Percentiles rank a stretch among this genome's conserved stretches.
Conservation (phyloP, 2,113 vertebrate species). For the Sylvia atricapilla region DNA sequence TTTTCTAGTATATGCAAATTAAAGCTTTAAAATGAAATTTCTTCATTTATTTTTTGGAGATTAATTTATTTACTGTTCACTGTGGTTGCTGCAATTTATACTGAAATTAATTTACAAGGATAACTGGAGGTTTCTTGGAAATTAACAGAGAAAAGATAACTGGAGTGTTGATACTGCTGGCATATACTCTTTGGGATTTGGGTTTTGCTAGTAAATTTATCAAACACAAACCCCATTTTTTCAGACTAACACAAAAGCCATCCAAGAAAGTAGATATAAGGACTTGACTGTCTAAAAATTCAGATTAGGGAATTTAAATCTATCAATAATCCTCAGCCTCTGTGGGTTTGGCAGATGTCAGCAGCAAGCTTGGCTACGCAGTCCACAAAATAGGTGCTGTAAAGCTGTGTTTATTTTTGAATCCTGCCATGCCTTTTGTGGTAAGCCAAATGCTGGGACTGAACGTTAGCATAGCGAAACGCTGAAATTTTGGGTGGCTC, state of each 20-base stretch:
- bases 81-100: neutral
- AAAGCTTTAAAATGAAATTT: neutral
- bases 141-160: neutral
- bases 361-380: neutral
- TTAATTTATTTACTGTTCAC: neutral
- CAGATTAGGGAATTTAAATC: neutral
- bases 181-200: neutral
- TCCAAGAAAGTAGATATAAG: neutral
- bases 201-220: neutral
- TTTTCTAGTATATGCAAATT: neutral
- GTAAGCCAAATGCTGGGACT: neutral
- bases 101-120: neutral
- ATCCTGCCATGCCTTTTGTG: neutral
- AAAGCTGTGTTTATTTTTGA: constrained; percentile 6
- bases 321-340: neutral
- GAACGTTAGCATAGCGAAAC: neutral
- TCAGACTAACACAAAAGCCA: neutral
- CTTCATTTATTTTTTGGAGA: neutral
- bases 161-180: neutral
- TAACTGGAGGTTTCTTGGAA: neutral
- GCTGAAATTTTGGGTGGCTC: neutral
- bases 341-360: neutral
- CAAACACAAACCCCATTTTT: neutral
- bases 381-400: neutral
- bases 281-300: neutral